A percentile compares a stretch with the other conserved stretches of the same genome.
Evolutionary conservation across 2,113 vertebrate species (phyloP).

Genomic region (Theropithecus gelada): DNA sequence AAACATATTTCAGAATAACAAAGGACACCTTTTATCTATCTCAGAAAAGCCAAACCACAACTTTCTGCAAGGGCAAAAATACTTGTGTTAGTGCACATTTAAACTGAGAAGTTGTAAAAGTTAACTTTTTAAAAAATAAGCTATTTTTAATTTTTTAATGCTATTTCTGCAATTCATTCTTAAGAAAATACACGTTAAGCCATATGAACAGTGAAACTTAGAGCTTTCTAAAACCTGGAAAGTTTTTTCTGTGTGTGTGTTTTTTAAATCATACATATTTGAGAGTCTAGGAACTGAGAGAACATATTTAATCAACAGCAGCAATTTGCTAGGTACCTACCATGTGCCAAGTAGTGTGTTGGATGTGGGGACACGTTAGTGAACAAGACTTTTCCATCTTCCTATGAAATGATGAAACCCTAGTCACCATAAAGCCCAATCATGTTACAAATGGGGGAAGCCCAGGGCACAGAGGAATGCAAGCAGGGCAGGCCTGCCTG

Average conservation of each 20-base stretch:
- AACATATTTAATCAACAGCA: neutral
- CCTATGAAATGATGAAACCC: neutral
- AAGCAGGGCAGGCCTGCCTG: fast-evolving
- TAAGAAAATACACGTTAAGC: neutral
- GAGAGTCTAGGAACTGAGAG: neutral
- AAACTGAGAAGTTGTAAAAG: neutral
- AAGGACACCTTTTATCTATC: neutral
- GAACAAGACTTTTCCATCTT: neutral
- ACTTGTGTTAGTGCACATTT: neutral
- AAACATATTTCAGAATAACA: conserved; percentile 31
- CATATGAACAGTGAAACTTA: neutral
- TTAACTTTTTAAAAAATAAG: neutral
- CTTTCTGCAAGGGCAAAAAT: neutral
- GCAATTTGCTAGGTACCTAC: neutral
- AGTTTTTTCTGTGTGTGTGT: neutral
- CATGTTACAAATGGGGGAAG: fast-evolving
- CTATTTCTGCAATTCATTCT: neutral
- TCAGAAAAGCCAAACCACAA: neutral
- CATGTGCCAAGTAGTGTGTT: fast-evolving
- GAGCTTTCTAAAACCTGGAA: neutral
- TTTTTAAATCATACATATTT: neutral
- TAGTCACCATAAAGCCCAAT: fast-evolving
- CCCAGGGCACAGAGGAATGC: fast-evolving
- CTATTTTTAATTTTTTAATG: neutral
- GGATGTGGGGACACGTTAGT: neutral